These are phyloP conservation scores for western clawed frog (Xenopus tropicalis) DNA, from an alignment of 2,113 vertebrate species.

Conservation along the genomic window DNA sequence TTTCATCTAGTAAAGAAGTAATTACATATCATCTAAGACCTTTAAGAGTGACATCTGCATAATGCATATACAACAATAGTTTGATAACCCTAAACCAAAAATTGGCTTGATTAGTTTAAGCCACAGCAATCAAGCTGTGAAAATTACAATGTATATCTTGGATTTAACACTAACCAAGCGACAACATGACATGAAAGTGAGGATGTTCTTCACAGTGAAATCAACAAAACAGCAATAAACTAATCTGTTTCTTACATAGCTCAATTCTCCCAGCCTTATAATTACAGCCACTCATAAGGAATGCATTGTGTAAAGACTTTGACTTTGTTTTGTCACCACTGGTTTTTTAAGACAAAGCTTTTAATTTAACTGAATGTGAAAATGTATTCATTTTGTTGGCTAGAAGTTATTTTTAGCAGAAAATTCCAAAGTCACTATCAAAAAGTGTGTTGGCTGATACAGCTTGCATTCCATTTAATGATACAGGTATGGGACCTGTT, in stretches of 20 bases:
- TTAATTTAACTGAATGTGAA: background rate
- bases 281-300: slow-evolving; percentile 28
- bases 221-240: slow-evolving; percentile 1
- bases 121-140: slow-evolving; percentile 24
- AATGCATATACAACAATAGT: slow-evolving; percentile 22
- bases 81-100: slow-evolving; percentile 29
- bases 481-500: no score
- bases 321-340: slow-evolving; percentile 19
- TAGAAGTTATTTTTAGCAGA: background rate
- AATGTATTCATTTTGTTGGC: background rate
- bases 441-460: no score
- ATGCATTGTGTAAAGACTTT: slow-evolving; percentile 8
- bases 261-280: slow-evolving; percentile 2
- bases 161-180: slow-evolving; percentile 19
- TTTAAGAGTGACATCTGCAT: slow-evolving; percentile 17
- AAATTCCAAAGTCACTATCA: no score
- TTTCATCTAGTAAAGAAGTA: slow-evolving; percentile 23
- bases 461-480: no score
- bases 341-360: background rate
- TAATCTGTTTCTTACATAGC: slow-evolving; percentile 9
- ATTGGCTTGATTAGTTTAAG: slow-evolving; percentile 33
- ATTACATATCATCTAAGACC: slow-evolving; percentile 27
- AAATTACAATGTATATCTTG: slow-evolving; percentile 23
- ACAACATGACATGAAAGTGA: slow-evolving; percentile 3
- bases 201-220: slow-evolving; percentile 9